Percentiles rank a stretch among this genome's conserved stretches.
Evolutionary conservation across 1,140 invertebrate species (phyloP).

Genomic region (Yoshiicerus persimilis): DNA sequence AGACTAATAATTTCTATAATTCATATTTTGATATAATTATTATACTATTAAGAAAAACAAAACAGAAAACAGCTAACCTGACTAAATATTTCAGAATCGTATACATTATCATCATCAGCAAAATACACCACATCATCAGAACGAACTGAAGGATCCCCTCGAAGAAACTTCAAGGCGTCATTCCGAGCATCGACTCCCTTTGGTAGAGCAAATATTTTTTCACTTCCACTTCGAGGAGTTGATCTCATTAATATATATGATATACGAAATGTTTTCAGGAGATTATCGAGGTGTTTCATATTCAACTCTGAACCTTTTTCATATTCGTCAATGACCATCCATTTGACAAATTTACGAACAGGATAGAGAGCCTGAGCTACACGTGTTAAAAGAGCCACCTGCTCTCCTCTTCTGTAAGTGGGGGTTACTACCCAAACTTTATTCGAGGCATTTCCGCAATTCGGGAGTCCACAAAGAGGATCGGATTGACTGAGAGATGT

Average conservation of each 20-base stretch:
- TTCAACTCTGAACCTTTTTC: background rate
- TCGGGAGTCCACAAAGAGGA: background rate
- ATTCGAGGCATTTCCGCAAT: background rate
- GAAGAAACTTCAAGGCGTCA: conserved; percentile 60
- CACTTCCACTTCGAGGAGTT: background rate
- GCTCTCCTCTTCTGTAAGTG: background rate
- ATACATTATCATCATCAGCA: conserved; percentile 64
- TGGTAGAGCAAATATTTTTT: background rate
- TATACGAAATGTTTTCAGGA: background rate
- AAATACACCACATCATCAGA: conserved; percentile 61
- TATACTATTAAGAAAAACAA: conserved; percentile 67
- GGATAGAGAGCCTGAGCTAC: conserved; percentile 28
- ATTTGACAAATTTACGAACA: background rate
- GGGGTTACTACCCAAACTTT: background rate
- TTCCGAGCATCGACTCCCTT: conserved; percentile 64
- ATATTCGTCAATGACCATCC: conserved; percentile 9
- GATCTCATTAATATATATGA: background rate
- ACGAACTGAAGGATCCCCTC: conserved; percentile 50
- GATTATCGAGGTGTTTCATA: background rate
- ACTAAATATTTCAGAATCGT: conserved; percentile 25
- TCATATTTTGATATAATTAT: too few species aligned
- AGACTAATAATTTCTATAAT: too few species aligned
- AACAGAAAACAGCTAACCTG: conserved; percentile 59
- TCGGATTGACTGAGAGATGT: background rate
- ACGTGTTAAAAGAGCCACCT: background rate